Evolutionary conservation across 1,140 invertebrate genomes (phyloP).

Genomic region (Drosophila mojavensis): DNA sequence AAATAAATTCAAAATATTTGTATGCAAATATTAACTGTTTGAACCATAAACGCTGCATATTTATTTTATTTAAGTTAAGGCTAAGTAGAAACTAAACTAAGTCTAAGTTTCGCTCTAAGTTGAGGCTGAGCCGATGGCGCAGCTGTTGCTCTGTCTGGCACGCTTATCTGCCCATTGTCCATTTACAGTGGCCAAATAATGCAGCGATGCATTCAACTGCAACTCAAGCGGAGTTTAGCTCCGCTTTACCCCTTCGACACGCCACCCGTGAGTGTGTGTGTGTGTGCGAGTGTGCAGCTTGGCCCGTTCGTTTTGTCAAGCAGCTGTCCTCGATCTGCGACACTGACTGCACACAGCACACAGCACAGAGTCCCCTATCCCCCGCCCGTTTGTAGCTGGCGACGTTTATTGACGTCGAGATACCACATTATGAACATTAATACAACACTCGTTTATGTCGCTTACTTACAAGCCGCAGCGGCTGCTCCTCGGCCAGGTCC

Average conservation of each 20-base stretch:
- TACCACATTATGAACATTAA: slow-evolving; percentile 84
- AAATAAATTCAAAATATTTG: slow-evolving; percentile 46
- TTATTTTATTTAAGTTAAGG: neutral
- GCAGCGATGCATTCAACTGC: slow-evolving; percentile 9
- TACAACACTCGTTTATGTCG: slow-evolving; percentile 83
- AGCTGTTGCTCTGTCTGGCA: slow-evolving; percentile 24
- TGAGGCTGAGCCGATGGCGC: slow-evolving; percentile 28
- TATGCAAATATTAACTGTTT: slow-evolving; percentile 45
- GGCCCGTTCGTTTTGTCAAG: slow-evolving; percentile 42
- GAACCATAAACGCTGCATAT: slow-evolving; percentile 13
- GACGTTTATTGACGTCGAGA: slow-evolving; percentile 83
- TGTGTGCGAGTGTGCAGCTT: slow-evolving; percentile 8
- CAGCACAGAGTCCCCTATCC: neutral
- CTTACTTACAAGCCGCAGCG: slow-evolving; percentile 73
- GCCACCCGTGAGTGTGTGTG: neutral
- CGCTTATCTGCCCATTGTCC: slow-evolving; percentile 17
- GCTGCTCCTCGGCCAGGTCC: slow-evolving; percentile 35
- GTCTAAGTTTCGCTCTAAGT: slow-evolving; percentile 15
- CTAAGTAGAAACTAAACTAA: slow-evolving; percentile 8
- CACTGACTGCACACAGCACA: slow-evolving; percentile 26
- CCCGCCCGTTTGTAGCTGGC: slow-evolving; percentile 30
- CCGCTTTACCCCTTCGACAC: slow-evolving; percentile 5
- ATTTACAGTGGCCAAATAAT: slow-evolving; percentile 19
- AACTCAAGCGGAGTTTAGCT: neutral
- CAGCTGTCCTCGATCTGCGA: slow-evolving; percentile 64